These are phyloP conservation scores for Tarsius wallacei DNA, from an alignment of 2,797 vertebrate genomes.

Conservation along the genomic window DNA sequence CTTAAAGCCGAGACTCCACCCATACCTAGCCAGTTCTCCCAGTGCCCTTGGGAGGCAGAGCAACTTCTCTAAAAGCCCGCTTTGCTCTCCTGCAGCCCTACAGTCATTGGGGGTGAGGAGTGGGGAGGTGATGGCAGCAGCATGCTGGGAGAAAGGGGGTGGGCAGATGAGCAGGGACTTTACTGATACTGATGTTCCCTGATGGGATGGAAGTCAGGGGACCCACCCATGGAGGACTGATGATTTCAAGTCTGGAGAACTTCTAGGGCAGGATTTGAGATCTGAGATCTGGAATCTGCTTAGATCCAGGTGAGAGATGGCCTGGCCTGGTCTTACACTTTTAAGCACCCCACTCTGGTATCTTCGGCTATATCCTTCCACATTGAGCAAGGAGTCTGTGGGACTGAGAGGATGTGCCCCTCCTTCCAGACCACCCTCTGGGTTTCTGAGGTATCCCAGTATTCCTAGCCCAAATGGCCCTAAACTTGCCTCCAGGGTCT, in stretches of 20 bases:
- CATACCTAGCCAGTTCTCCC: not conserved
- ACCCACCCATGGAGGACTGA: not conserved
- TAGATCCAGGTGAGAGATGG: not conserved
- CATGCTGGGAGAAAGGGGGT: not conserved
- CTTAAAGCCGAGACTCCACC: not conserved
- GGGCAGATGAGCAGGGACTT: not conserved
- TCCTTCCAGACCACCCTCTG: not conserved
- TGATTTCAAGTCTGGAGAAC: not conserved
- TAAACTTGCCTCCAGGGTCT: not conserved
- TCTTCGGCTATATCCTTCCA: not conserved
- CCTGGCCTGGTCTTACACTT: not conserved
- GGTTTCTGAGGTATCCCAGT: not conserved
- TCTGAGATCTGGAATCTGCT: too few relatives aligned
- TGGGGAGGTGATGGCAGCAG: too few relatives aligned
- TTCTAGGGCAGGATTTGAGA: not conserved
- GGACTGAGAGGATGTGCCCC: not conserved
- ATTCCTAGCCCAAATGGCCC: not conserved
- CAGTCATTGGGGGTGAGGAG: not conserved
- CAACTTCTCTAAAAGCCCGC: not conserved
- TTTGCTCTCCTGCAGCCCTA: too few relatives aligned
- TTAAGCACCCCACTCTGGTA: not conserved
- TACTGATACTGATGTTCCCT: not conserved
- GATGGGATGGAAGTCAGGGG: not conserved
- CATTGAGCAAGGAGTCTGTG: not conserved
- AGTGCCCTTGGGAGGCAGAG: not conserved